Base-by-base conservation (phyloP, 2,888 invertebrate species). In the Meiosimyza decipiens region DNA sequence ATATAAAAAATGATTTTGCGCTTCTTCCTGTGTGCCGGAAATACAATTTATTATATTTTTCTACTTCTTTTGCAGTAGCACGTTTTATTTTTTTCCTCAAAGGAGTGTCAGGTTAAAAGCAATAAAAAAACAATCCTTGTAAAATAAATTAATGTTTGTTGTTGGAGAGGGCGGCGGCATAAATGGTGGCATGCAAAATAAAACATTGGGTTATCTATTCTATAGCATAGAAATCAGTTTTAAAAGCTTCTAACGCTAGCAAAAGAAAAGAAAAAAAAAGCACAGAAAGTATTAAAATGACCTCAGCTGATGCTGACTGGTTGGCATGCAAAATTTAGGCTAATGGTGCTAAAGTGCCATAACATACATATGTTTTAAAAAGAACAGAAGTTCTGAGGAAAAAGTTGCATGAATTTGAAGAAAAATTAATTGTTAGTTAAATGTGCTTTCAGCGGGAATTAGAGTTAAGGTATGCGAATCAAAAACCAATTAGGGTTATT, bases 311-410 rank as follows among this genome's bases (percentile, higher is more conserved):
- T 57, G 67, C 67, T 57, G 67, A 67, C 47, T 67, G 40, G 49
- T 9, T 40, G 67, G 55, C 57, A 65, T 71, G 57, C 52, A 40
- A 71, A 65, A 71, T 71, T 65, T 50, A 71, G 71, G 71, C 71
- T 71, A 70, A 70, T 70, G 40, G 70, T 54, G n/a, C 70, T 55
- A 54, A 64, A 64, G 51, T 64, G 64, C 50, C 64, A 12, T 51
- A 28, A 50, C 64, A 50, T 2, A 22, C 22, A 22, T 64, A 51
- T 64, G 64, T 64, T 51, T 15, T 40, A 40, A 40, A 40, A 40
- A 9, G 9, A 6, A 40, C 1, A 40, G 40, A 1, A 40, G 9
- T 40, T 40, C 5, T 40, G 40, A 1, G 40, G 9, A 40, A 40
- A 40, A 40, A 40, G 40, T 40, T 40, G 40, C 40, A 40, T 40